phyloP scores from a whole-genome alignment of 2,888 invertebrate genomes.

The Mycalesis mineus region DNA sequence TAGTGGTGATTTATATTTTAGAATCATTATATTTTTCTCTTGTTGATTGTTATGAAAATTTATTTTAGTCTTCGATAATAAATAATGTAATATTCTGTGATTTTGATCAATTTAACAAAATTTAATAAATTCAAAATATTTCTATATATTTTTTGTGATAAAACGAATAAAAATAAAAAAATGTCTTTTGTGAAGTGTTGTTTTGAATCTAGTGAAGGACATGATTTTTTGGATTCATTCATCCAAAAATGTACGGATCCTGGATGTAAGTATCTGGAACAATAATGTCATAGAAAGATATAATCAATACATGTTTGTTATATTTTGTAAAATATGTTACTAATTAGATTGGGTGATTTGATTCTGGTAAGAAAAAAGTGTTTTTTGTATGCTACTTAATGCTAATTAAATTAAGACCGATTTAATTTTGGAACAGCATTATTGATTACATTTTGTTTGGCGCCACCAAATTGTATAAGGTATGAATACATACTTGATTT shows the following conservation, averaged over 20 bases:
- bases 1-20: neutral
- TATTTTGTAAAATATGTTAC: too few species aligned
- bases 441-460: constrained; percentile 30
- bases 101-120: neutral
- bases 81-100: too few species aligned
- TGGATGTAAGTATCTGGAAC: constrained; percentile 82
- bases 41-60: neutral
- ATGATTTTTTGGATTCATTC: constrained; percentile 86
- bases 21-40: neutral
- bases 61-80: neutral
- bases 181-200: constrained; percentile 88
- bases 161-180: constrained; percentile 17
- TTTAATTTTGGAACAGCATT: constrained; percentile 1
- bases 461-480: constrained; percentile 27
- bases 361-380: too few species aligned
- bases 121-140: neutral
- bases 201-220: constrained; percentile 85
- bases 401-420: constrained; percentile 18
- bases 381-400: neutral
- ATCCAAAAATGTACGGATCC: constrained; percentile 89
- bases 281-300: neutral
- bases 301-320: neutral
- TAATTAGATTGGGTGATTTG: too few species aligned
- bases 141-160: neutral
- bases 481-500: constrained; percentile 11